Evolutionary conservation across 64 coral and sea anemone genomes (phyloP).

Genomic region (Exaiptasia diaphana): DNA sequence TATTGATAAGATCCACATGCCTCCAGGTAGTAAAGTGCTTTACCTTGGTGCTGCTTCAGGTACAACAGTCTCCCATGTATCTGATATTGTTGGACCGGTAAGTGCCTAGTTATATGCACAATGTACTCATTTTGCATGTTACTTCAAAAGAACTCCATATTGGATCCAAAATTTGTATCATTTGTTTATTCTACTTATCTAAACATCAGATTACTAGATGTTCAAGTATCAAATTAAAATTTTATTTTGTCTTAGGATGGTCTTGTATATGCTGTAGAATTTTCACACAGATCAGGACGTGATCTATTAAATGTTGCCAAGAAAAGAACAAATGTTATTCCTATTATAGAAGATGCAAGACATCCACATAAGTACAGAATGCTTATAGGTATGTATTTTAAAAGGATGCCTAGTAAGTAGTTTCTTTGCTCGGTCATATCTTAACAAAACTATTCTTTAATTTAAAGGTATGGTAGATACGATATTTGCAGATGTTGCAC

Average conservation of each 20-base stretch:
- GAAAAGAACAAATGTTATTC: constrained; percentile 96
- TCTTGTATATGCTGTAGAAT: constrained; percentile 98
- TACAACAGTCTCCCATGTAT: constrained; percentile 97
- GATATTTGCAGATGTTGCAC: constrained; percentile 98
- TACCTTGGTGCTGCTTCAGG: constrained; percentile 97
- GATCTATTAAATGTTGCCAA: constrained; percentile 98
- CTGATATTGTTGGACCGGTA: constrained; percentile 95
- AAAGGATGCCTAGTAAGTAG: too few relatives aligned
- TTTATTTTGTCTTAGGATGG: constrained; percentile 58
- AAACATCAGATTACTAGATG: too few relatives aligned
- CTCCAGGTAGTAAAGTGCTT: constrained; percentile 85
- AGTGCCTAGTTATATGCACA: constrained; percentile 4
- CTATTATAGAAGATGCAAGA: constrained; percentile 95
- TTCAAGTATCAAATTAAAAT: not conserved
- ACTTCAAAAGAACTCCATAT: not conserved
- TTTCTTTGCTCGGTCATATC: not conserved
- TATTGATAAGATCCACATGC: constrained; percentile 91
- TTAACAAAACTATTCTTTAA: not conserved
- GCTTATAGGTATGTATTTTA: constrained; percentile 72
- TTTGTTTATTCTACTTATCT: too few relatives aligned
- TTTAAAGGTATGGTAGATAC: constrained; percentile 94
- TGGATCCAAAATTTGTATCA: too few relatives aligned
- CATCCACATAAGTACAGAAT: constrained; percentile 99
- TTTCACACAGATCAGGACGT: constrained; percentile 94
- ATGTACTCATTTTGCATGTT: not conserved